Base-by-base conservation (phyloP, 1,140 invertebrate species). In the Aphelinus certus region DNA sequence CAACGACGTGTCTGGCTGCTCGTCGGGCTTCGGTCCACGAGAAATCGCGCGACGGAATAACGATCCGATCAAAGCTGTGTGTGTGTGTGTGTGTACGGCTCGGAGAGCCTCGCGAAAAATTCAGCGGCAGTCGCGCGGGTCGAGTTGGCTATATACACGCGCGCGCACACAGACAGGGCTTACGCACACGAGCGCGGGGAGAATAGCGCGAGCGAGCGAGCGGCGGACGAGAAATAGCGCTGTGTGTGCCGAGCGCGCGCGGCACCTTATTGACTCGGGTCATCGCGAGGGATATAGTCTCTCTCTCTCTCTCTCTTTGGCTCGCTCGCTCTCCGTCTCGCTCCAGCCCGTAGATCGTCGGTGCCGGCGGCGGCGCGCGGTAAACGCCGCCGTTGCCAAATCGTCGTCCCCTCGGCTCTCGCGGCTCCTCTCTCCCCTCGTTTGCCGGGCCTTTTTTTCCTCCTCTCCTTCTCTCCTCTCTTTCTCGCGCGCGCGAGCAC, bases 351-450 rank as follows among this genome's bases (percentile, higher is more conserved):
- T 61, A 65, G 51, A 9, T 55, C 60, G 5, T 49, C 10, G n/a
- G 60, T 78, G 72, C 78, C 79, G 78, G 77, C 79, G 82, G 81
- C 80, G 51, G 9, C 43, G 57, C 61, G 68, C 82, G 77, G 83
- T 84, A 84, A 84, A 84, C 84, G 84, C 83, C 84, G 84, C 83
- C 83, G 82, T 85, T 85, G 84, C 84, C 84, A 85, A 85, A 85
- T 85, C 83, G 83, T 80, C 80, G 79, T 73, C 79, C 70, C 65
- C 77, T 58, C 76, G 73, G 47, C 46, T 57, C 62, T 67, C 65
- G 73, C 53, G 72, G 76, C 78, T 65, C 77, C 68, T 46, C 75
- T 64, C 53, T 43, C 71, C 72, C 77, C 67, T 76, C 1, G 48
- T 42, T 1, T 42, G 69, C 75, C 67, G 71, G 63, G 55, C 48